phyloP scores from a whole-genome alignment of 2,113 vertebrate species.

The Cephalopterus ornatus region DNA sequence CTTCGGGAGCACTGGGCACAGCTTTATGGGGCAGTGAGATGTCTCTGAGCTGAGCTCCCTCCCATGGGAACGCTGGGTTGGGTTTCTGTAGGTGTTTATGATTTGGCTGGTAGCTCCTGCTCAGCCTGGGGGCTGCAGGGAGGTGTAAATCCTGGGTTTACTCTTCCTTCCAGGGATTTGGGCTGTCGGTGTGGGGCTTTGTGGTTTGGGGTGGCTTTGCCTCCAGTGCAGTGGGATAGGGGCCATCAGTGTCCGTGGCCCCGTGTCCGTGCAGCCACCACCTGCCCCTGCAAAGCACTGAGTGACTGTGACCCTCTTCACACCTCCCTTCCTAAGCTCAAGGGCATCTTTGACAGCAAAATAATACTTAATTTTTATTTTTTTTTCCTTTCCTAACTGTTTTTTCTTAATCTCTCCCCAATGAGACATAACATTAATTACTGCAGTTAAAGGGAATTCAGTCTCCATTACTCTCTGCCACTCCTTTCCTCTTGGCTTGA shows the following conservation, averaged over 20 bases:
- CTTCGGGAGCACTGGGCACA: not conserved
- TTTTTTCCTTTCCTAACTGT: constrained; percentile 45
- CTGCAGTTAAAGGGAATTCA: constrained; percentile 74
- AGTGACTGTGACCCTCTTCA: not conserved
- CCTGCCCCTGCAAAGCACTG: not conserved
- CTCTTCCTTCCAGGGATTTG: not conserved
- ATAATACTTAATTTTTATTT: constrained; percentile 64
- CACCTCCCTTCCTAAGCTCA: constrained; percentile 41
- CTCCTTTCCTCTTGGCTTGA: constrained; percentile 62
- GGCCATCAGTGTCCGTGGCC: accelerated
- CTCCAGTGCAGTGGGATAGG: not conserved
- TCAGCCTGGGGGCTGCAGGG: not conserved
- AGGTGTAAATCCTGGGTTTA: not conserved
- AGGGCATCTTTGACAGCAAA: constrained; percentile 69
- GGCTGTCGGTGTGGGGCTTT: accelerated
- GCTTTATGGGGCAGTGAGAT: not conserved
- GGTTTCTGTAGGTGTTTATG: not conserved
- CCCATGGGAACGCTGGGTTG: not conserved
- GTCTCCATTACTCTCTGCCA: constrained; percentile 71
- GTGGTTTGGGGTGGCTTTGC: not conserved
- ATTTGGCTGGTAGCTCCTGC: not conserved
- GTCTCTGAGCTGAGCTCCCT: not conserved
- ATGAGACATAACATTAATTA: constrained; percentile 81
- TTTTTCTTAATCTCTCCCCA: constrained; percentile 73
- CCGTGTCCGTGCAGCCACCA: not conserved